Percentiles rank a stretch among this genome's conserved stretches.
Evolutionary conservation across 2,888 invertebrate genomes (phyloP).

Genomic region (Chironomus riparius): DNA sequence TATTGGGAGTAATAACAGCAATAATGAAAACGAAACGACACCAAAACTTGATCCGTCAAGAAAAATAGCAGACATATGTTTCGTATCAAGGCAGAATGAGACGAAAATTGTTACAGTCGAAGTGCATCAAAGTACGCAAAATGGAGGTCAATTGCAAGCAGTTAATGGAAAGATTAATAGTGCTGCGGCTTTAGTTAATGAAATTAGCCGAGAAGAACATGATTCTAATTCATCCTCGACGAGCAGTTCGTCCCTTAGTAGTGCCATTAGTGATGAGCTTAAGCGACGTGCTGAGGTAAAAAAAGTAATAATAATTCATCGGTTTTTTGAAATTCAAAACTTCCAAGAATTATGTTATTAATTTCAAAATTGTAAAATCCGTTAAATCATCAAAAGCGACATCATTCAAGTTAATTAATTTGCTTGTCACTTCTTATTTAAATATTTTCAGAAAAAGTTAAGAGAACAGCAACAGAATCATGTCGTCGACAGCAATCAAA

Average conservation of each 20-base stretch:
- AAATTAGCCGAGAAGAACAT: constrained; percentile 28
- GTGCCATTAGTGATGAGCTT: constrained; percentile 61
- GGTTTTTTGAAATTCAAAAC: too few species aligned
- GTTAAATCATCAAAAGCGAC: not conserved
- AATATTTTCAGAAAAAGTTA: not conserved
- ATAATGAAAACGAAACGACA: not conserved
- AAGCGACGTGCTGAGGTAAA: constrained; percentile 57
- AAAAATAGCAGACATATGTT: constrained; percentile 41
- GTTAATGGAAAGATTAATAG: constrained; percentile 28
- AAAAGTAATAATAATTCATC: too few species aligned
- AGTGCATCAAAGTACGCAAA: constrained; percentile 53
- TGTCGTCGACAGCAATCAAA: not conserved
- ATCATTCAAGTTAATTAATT: not conserved
- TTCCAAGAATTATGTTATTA: too few species aligned
- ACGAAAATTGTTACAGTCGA: constrained; percentile 65
- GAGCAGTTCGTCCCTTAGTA: constrained; percentile 49
- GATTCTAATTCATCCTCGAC: constrained; percentile 35
- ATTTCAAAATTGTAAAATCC: too few species aligned
- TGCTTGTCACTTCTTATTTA: not conserved
- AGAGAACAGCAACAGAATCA: not conserved
- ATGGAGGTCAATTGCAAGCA: constrained; percentile 30
- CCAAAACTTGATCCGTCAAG: constrained; percentile 27
- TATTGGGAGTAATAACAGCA: not conserved
- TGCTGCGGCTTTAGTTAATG: not conserved
- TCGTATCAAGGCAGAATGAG: constrained; percentile 44